phyloP scores from a whole-genome alignment of 1,140 invertebrate genomes.

The Drosophila lacteicornis region DNA sequence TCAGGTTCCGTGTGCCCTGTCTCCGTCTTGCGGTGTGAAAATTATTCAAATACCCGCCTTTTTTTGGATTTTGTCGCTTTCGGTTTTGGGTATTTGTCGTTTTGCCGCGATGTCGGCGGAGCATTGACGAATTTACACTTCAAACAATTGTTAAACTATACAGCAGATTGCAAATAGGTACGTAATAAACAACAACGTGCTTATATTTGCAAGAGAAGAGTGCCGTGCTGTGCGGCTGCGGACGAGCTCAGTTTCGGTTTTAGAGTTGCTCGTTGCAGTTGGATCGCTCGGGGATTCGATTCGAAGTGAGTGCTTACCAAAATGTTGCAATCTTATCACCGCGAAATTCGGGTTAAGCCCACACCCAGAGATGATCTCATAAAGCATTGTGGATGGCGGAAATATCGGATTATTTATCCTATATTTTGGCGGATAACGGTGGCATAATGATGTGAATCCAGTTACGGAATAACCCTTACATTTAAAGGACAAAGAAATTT shows the following conservation, averaged over 20 bases:
- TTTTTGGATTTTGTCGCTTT: conserved; percentile 41
- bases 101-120: conserved; percentile 26
- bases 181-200: conserved; percentile 71
- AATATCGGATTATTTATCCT: neutral
- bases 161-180: conserved; percentile 65
- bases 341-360: conserved; percentile 9
- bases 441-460: neutral
- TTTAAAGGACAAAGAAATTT: neutral
- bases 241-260: conserved; percentile 66
- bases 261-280: conserved; percentile 63
- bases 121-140: conserved; percentile 79
- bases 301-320: conserved; percentile 19
- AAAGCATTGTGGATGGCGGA: neutral
- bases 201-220: conserved; percentile 71
- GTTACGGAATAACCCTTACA: too few species aligned
- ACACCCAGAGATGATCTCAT: conserved; percentile 3
- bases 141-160: conserved; percentile 79
- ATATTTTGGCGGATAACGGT: neutral
- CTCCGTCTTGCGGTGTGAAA: conserved; percentile 59
- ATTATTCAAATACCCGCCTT: conserved; percentile 67
- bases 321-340: conserved; percentile 14
- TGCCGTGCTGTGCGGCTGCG: conserved; percentile 27
- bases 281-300: conserved; percentile 17
- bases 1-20: conserved; percentile 43
- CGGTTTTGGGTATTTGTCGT: conserved; percentile 27